A percentile compares a stretch with the other conserved stretches of the same genome.
Evolutionary conservation across 2,113 vertebrate genomes (phyloP).

Genomic region (Dendropsophus ebraccatus): DNA sequence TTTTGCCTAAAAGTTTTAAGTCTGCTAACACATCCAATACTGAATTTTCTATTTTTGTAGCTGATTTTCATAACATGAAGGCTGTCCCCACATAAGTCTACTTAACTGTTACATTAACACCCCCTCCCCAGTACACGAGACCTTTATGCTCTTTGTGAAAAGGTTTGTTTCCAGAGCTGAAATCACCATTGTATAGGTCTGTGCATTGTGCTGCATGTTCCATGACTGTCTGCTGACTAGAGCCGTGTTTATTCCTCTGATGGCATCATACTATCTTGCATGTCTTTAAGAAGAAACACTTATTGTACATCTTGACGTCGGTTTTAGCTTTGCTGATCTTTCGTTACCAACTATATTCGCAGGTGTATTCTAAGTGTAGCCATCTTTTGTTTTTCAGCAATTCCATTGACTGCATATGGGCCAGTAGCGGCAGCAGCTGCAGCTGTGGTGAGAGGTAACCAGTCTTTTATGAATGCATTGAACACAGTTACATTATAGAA

Average conservation of each 20-base stretch:
- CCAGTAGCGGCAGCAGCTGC: constrained; percentile 95
- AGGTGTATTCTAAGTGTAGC: background rate
- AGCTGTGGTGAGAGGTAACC: constrained; percentile 87
- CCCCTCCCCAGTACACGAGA: background rate
- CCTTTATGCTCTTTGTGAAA: background rate
- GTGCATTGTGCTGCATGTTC: background rate
- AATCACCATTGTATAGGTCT: background rate
- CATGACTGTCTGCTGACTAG: background rate
- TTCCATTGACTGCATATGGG: constrained; percentile 96
- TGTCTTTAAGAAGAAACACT: background rate
- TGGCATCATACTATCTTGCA: background rate
- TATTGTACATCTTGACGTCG: background rate
- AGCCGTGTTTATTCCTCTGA: background rate
- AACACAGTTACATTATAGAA: background rate
- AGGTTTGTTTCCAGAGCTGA: background rate
- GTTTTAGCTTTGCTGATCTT: background rate
- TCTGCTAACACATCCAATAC: background rate
- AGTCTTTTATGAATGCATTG: constrained; percentile 2
- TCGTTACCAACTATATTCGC: background rate
- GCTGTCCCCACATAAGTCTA: background rate
- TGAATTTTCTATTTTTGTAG: background rate
- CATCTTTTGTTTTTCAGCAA: constrained; percentile 79
- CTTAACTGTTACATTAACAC: background rate
- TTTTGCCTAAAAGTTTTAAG: too few species aligned
- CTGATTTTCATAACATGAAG: background rate